These are phyloP conservation scores for Oryzias dopingdopingensis DNA, from an alignment of 2,797 vertebrate genomes.

Conservation along the genomic window DNA sequence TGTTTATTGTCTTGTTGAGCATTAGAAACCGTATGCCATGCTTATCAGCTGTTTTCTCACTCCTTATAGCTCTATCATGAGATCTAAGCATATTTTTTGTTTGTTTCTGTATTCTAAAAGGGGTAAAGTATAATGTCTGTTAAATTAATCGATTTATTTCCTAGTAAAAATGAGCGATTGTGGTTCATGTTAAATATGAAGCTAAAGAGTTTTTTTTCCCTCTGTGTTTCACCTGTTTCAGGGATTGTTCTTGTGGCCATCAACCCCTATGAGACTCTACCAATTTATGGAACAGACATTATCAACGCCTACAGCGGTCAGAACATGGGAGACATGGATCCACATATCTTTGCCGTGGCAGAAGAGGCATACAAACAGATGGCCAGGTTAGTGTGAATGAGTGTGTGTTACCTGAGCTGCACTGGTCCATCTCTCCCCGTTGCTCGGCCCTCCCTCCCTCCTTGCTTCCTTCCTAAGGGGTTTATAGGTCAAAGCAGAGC, in stretches of 20 bases:
- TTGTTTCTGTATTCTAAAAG: no score
- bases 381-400: slow-evolving; percentile 86
- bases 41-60: background rate
- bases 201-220: background rate
- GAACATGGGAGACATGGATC: slow-evolving; percentile 99
- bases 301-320: slow-evolving; percentile 98
- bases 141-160: no score
- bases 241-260: slow-evolving; percentile 98
- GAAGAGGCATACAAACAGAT: slow-evolving; percentile 99
- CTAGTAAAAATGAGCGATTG: background rate
- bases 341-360: slow-evolving; percentile 97
- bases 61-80: background rate
- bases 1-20: background rate
- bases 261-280: slow-evolving; percentile 95
- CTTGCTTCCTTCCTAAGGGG: slow-evolving; percentile 24
- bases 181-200: background rate
- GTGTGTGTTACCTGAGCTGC: slow-evolving; percentile 63
- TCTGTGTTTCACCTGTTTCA: slow-evolving; percentile 40
- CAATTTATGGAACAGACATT: slow-evolving; percentile 95
- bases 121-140: no score
- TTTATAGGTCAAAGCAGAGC: slow-evolving; percentile 73
- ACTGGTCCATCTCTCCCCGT: slow-evolving; percentile 23
- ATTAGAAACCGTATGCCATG: background rate
- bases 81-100: no score
- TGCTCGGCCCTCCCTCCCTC: slow-evolving; percentile 26